phyloP scores from a whole-genome alignment of 53 echinoderm and acorn worm species.

The Echinometra lucunter region DNA sequence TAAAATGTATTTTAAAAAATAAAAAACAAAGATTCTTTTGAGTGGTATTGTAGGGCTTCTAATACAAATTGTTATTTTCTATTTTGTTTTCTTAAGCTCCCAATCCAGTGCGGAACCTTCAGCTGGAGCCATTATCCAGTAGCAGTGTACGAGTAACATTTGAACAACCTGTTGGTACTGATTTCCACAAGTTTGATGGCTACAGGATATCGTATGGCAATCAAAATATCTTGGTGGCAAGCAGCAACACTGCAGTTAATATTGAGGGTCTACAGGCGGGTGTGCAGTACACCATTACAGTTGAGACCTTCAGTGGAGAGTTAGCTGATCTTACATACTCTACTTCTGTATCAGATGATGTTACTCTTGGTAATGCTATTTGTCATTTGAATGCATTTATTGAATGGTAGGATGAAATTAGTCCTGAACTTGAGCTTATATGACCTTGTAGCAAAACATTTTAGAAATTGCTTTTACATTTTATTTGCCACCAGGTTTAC shows the following conservation, averaged over 20 bases:
- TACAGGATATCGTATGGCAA: not conserved
- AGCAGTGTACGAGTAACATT: not conserved
- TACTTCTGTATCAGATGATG: no score
- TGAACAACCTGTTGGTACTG: not conserved
- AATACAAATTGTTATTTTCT: no score
- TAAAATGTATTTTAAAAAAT: no score
- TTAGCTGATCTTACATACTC: conserved; percentile 23
- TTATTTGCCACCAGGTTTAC: no score
- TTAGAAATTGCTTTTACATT: no score
- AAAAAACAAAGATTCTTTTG: no score
- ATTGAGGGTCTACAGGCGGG: not conserved
- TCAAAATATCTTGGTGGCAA: not conserved
- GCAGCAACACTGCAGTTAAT: not conserved
- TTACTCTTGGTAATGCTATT: conserved; percentile 3
- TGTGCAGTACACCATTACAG: not conserved
- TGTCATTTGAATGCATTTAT: not conserved
- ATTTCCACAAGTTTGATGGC: not conserved
- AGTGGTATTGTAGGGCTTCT: no score
- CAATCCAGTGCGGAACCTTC: not conserved
- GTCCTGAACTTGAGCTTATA: no score
- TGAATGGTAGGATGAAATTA: no score
- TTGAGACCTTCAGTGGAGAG: conserved; percentile 39
- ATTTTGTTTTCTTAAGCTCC: not conserved
- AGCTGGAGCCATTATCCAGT: not conserved
- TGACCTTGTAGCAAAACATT: no score